A percentile compares a stretch with the other conserved stretches of the same genome.
Evolutionary conservation across 2,797 vertebrate species (phyloP).

Genomic region (Hemitrygon akajei): DNA sequence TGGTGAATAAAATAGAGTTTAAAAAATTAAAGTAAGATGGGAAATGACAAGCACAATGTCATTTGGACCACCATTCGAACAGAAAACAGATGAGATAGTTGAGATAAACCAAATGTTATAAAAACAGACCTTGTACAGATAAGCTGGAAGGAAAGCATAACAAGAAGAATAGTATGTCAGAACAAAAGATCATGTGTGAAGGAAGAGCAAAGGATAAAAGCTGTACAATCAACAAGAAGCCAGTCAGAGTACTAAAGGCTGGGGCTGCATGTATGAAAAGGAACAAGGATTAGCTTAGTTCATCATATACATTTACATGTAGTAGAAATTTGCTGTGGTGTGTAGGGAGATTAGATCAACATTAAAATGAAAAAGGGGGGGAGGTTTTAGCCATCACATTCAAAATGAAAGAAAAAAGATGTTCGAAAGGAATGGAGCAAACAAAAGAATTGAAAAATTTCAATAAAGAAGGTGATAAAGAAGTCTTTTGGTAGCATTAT

Average conservation of each 20-base stretch:
- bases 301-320: no score
- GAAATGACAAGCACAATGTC: no score
- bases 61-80: background rate
- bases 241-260: background rate
- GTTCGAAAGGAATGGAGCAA: background rate
- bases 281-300: no score
- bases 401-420: background rate
- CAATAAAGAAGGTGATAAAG: background rate
- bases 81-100: background rate
- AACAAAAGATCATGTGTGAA: background rate
- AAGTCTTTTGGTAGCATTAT: background rate
- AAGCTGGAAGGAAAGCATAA: background rate
- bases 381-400: background rate
- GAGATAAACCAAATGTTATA: background rate
- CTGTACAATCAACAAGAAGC: background rate
- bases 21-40: background rate
- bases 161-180: background rate
- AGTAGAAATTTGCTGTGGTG: no score
- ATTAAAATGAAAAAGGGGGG: background rate
- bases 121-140: background rate
- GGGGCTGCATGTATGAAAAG: background rate
- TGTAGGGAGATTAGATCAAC: background rate
- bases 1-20: background rate
- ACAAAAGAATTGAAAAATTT: background rate
- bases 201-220: background rate